Conservation (phyloP, 2,888 invertebrate species). For the Tridacna crocea region DNA sequence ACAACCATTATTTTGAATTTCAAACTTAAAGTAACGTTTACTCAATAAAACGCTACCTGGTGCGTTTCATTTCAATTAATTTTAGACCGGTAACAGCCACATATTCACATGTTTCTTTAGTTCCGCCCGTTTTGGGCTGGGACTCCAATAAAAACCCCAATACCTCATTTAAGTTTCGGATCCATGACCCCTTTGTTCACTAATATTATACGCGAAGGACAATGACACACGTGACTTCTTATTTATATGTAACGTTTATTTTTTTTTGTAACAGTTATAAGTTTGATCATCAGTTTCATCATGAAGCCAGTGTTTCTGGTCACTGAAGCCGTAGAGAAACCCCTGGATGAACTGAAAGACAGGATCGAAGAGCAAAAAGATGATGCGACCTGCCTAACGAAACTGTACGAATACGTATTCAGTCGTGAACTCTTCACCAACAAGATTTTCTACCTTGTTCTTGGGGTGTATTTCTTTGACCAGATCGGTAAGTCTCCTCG, state of each 20-base stretch:
- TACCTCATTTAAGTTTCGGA: too few relatives aligned
- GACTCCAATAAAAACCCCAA: too few relatives aligned
- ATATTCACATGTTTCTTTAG: too few relatives aligned
- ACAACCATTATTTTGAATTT: too few relatives aligned
- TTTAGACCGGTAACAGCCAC: too few relatives aligned
- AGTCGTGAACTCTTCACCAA: slow-evolving; percentile 18
- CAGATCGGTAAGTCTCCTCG: slow-evolving; percentile 11
- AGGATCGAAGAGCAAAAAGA: slow-evolving; percentile 2
- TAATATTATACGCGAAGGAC: too few relatives aligned
- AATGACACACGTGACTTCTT: too few relatives aligned
- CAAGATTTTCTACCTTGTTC: slow-evolving; percentile 21
- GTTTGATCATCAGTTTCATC: slow-evolving; percentile 21
- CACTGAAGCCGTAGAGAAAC: slow-evolving; percentile 4
- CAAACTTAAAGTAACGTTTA: too few relatives aligned
- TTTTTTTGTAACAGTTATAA: neutral
- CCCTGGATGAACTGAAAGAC: neutral
- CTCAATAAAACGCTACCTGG: too few relatives aligned
- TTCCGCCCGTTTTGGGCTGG: too few relatives aligned
- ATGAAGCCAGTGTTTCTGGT: slow-evolving; percentile 22
- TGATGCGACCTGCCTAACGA: slow-evolving; percentile 3
- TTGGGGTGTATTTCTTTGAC: slow-evolving; percentile 21
- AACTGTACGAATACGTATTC: slow-evolving; percentile 23
- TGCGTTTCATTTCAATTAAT: too few relatives aligned
- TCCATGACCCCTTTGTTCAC: too few relatives aligned
- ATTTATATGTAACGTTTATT: neutral